Conservation (phyloP, 37 sponge, comb jelly and placozoan species). For the Oscarella lobularis region DNA sequence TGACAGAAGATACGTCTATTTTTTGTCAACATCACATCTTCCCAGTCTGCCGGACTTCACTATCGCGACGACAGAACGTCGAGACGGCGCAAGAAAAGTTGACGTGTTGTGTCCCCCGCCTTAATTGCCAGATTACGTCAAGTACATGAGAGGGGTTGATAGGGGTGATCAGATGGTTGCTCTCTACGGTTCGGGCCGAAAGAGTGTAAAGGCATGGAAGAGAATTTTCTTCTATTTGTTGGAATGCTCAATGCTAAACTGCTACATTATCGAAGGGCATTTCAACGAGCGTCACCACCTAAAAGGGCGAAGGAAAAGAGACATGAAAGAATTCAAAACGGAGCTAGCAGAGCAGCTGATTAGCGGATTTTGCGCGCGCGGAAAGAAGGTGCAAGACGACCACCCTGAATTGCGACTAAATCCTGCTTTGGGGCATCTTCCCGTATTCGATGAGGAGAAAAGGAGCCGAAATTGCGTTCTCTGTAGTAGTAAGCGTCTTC, state of each 20-base stretch:
- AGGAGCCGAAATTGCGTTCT: not conserved
- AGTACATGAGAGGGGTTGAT: conserved; percentile 34
- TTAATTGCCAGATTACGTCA: conserved; percentile 10
- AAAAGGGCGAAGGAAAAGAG: not conserved
- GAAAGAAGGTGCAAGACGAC: too few species aligned
- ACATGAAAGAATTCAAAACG: not conserved
- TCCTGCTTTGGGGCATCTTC: not conserved
- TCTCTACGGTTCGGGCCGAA: conserved; percentile 11
- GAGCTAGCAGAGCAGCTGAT: not conserved
- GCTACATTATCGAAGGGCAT: conserved; percentile 14
- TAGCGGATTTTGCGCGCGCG: not conserved
- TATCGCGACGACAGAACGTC: not conserved
- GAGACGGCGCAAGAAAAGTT: not conserved
- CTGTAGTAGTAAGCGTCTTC: not conserved
- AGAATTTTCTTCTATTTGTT: conserved; percentile 13
- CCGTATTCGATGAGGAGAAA: not conserved
- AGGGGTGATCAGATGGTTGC: conserved; percentile 18
- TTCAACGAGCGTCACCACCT: not conserved
- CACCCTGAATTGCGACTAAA: not conserved
- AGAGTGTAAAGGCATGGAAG: conserved; percentile 29
- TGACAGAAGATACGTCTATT: conserved; percentile 21
- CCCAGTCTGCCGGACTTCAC: not conserved
- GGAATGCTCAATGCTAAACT: conserved; percentile 17
- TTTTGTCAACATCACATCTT: conserved; percentile 15
- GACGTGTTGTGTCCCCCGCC: conserved; percentile 18